phyloP scores from a whole-genome alignment of 2,888 invertebrate genomes.

The Buathra laborator region DNA sequence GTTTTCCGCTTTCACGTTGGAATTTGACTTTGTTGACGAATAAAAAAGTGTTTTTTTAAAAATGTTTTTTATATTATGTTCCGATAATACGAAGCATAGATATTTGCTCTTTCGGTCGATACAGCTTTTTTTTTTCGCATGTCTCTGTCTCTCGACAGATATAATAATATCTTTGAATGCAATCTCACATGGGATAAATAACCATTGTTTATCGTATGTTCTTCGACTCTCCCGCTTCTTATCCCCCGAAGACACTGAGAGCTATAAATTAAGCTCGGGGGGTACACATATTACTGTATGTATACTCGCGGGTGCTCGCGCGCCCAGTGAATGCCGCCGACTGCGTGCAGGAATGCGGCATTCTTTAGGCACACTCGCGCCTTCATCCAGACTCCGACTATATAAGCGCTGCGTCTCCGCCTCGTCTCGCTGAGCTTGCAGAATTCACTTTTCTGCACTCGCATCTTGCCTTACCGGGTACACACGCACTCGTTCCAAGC shows the following conservation, averaged over 20 bases:
- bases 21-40: conserved; percentile 28
- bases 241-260: conserved; percentile 50
- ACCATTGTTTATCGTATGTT: conserved; percentile 59
- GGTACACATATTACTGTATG: conserved; percentile 39
- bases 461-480: not conserved
- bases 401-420: conserved; percentile 11
- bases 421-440: conserved; percentile 4
- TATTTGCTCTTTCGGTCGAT: conserved; percentile 47
- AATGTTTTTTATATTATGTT: not conserved
- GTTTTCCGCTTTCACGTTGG: conserved; percentile 23
- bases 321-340: conserved; percentile 55
- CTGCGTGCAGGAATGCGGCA: conserved; percentile 70
- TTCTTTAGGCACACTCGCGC: conserved; percentile 67
- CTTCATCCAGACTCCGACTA: conserved; percentile 40
- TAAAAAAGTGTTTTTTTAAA: not conserved
- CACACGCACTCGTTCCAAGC: conserved; percentile 6
- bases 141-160: conserved; percentile 13
- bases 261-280: conserved; percentile 61
- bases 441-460: conserved; percentile 10
- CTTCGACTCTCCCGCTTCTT: conserved; percentile 17
- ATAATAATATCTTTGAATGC: conserved; percentile 38
- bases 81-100: conserved; percentile 19
- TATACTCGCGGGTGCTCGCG: conserved; percentile 53
- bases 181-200: conserved; percentile 58
- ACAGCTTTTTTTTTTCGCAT: conserved; percentile 34